Conservation (phyloP, 2,113 vertebrate genomes). For the Aramus guarauna region DNA sequence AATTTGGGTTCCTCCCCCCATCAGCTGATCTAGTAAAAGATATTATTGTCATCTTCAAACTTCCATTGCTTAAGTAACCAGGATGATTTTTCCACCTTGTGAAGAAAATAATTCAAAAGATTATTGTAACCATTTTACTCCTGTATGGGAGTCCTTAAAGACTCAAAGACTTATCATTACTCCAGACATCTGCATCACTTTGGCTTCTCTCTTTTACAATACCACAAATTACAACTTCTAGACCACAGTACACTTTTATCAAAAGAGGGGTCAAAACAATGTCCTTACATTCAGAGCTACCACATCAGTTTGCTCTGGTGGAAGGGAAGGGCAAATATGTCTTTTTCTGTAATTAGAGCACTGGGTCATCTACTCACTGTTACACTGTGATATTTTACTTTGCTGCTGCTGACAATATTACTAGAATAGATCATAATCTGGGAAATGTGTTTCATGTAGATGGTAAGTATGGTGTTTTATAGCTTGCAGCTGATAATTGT, state of each 20-base stretch:
- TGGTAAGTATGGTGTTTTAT: background rate
- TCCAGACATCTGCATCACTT: background rate
- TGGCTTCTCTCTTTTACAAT: background rate
- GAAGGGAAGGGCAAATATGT: background rate
- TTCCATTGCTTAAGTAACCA: background rate
- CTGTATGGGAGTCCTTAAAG: background rate
- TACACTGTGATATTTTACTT: background rate
- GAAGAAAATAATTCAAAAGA: background rate
- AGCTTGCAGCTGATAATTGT: background rate
- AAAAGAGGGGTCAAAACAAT: background rate
- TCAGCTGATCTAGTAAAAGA: background rate
- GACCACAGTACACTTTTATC: background rate
- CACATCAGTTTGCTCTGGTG: rapidly evolving
- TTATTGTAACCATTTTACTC: background rate
- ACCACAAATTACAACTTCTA: background rate
- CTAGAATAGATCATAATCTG: background rate
- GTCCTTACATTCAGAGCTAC: background rate
- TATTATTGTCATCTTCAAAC: background rate
- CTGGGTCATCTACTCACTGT: background rate
- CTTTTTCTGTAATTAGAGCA: background rate
- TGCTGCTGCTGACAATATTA: background rate
- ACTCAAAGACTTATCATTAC: background rate
- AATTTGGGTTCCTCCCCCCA: rapidly evolving
- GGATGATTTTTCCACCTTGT: background rate
- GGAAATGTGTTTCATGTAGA: background rate